Conservation (phyloP, 2,888 invertebrate genomes). For the Sarcophaga carnaria region DNA sequence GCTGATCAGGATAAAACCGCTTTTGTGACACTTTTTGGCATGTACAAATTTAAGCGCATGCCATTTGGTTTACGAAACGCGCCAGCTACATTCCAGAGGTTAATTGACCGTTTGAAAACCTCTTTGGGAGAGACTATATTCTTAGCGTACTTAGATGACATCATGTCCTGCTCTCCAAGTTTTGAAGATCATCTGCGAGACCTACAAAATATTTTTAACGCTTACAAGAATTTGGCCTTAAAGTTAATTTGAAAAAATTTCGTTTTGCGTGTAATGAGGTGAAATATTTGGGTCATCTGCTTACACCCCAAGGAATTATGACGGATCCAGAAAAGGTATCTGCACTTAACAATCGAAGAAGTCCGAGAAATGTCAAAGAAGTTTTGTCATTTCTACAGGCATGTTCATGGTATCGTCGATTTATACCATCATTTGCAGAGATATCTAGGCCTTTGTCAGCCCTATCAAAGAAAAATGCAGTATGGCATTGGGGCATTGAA, state of each 20-base stretch:
- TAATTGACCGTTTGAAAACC: no score
- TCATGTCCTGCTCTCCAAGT: background rate
- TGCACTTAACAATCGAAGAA: slow-evolving; percentile 62
- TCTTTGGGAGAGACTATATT: background rate
- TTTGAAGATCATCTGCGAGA: background rate
- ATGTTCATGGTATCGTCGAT: slow-evolving; percentile 67
- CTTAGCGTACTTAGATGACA: background rate
- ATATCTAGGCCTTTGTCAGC: no score
- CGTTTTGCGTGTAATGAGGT: no score
- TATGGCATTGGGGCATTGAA: background rate
- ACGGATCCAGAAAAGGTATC: slow-evolving; percentile 21
- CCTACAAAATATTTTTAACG: background rate
- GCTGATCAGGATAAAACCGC: background rate
- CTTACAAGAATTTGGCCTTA: no score
- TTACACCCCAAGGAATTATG: slow-evolving; percentile 62
- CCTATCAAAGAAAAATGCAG: no score
- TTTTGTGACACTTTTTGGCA: background rate
- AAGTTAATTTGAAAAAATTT: no score
- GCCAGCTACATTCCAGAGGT: no score
- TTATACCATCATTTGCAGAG: no score
- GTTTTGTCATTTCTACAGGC: slow-evolving; percentile 73
- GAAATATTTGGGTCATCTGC: no score
- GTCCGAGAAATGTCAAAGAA: slow-evolving; percentile 71
- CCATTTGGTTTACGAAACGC: no score
- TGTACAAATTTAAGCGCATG: no score